These are phyloP conservation scores for Drosophila santomea DNA, from an alignment of 1,140 invertebrate species.

Conservation along the genomic window DNA sequence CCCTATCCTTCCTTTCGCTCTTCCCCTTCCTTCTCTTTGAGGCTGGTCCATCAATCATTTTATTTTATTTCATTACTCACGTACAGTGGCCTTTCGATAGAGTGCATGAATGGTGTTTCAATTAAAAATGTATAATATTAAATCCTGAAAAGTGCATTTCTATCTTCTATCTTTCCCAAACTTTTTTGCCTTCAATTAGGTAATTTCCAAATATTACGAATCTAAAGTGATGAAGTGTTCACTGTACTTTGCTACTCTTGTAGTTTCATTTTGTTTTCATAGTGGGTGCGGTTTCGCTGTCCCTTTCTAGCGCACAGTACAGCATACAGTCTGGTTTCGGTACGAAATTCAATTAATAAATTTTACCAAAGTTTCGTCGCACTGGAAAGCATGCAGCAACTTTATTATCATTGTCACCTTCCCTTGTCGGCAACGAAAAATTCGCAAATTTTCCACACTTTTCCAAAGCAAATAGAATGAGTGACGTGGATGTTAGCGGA, in stretches of 20 bases:
- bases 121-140: no score
- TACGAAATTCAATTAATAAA: slow-evolving; percentile 67
- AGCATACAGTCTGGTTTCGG: background rate
- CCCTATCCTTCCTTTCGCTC: background rate
- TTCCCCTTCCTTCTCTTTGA: background rate
- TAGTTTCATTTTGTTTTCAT: slow-evolving; percentile 4
- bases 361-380: slow-evolving; percentile 54
- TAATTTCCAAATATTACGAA: no score
- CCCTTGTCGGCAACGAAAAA: slow-evolving; percentile 13
- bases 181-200: no score
- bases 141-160: no score
- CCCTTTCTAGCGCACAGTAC: slow-evolving; percentile 1
- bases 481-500: background rate
- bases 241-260: slow-evolving; percentile 13
- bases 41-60: slow-evolving; percentile 29
- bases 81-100: background rate
- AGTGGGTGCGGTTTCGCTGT: slow-evolving; percentile 40
- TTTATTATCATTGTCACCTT: slow-evolving; percentile 60
- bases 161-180: no score
- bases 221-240: background rate
- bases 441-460: slow-evolving; percentile 50
- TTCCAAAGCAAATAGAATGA: slow-evolving; percentile 31
- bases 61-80: slow-evolving; percentile 35
- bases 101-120: no score
- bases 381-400: slow-evolving; percentile 41